These are phyloP conservation scores for Saguinus imperator DNA, from an alignment of 2,113 vertebrate genomes.

Conservation along the genomic window DNA sequence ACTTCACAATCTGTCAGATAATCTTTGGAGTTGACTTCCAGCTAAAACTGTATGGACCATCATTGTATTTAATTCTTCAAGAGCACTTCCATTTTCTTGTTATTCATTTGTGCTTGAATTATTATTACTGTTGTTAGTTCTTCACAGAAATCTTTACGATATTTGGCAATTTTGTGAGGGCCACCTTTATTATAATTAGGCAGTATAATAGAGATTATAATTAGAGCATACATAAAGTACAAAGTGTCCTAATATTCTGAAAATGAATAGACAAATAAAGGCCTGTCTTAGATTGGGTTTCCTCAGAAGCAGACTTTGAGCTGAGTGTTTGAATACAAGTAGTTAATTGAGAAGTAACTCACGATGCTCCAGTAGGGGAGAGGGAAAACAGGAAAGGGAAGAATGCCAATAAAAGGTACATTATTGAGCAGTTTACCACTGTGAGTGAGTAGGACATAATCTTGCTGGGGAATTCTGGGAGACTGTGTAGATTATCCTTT, in stretches of 20 bases:
- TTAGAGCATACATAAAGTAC: neutral
- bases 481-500: neutral
- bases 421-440: neutral
- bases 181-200: neutral
- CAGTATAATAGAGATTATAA: neutral
- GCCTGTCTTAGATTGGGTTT: neutral
- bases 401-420: neutral
- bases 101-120: conserved; percentile 6
- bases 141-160: neutral
- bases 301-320: neutral
- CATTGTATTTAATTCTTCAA: conserved; percentile 32
- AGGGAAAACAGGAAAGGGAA: neutral
- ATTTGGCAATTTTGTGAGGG: conserved; percentile 14
- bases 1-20: conserved; percentile 2
- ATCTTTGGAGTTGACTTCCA: neutral
- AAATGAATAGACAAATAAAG: neutral
- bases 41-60: neutral
- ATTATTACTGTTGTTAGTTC: neutral
- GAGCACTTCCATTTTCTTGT: neutral
- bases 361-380: neutral
- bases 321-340: neutral
- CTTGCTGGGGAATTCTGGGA: neutral
- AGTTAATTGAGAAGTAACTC: conserved; percentile 37
- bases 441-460: neutral
- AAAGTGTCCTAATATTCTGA: neutral